A percentile compares a stretch with the other conserved stretches of the same genome.
Evolutionary conservation across 1,140 invertebrate species (phyloP).

Genomic region (Drosophila sturtevanti): DNA sequence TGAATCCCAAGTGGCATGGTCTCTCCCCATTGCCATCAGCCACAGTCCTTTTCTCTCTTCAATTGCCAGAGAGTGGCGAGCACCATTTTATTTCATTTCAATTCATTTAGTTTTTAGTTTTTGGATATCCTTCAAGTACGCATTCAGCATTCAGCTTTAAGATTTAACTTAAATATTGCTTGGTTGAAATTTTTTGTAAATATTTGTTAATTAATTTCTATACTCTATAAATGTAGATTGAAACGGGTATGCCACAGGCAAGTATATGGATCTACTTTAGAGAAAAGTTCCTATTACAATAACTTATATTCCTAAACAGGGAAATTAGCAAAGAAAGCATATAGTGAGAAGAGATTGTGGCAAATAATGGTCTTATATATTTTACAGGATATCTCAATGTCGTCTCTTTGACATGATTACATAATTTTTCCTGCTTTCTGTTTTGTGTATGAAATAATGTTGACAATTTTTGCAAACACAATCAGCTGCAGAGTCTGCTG

Average conservation of each 20-base stretch:
- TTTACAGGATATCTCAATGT: not conserved
- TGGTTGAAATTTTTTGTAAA: slow-evolving; percentile 9
- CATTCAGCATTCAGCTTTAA: not conserved
- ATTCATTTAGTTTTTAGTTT: slow-evolving; percentile 3
- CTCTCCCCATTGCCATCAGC: not conserved
- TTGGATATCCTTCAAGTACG: not conserved
- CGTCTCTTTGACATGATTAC: not conserved
- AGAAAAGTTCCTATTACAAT: too few species aligned
- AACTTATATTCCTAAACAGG: too few species aligned
- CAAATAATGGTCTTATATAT: too few species aligned
- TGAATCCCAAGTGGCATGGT: not conserved
- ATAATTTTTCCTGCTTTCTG: not conserved
- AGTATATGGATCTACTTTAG: too few species aligned
- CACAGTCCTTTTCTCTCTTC: not conserved
- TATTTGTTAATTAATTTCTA: slow-evolving; percentile 42
- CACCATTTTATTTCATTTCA: slow-evolving; percentile 16
- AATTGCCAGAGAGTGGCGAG: not conserved
- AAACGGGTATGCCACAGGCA: slow-evolving; percentile 5
- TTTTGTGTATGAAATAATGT: slow-evolving; percentile 43
- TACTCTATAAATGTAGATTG: not conserved
- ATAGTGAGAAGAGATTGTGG: too few species aligned
- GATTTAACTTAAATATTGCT: not conserved
- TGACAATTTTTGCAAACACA: slow-evolving; percentile 51
- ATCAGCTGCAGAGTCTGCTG: slow-evolving; percentile 28
- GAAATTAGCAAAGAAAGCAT: too few species aligned